Percentiles rank a stretch among this genome's conserved stretches.
These are phyloP conservation scores for Crypturellus undulatus DNA, from an alignment of 2,113 vertebrate genomes.

Conservation along the genomic window DNA sequence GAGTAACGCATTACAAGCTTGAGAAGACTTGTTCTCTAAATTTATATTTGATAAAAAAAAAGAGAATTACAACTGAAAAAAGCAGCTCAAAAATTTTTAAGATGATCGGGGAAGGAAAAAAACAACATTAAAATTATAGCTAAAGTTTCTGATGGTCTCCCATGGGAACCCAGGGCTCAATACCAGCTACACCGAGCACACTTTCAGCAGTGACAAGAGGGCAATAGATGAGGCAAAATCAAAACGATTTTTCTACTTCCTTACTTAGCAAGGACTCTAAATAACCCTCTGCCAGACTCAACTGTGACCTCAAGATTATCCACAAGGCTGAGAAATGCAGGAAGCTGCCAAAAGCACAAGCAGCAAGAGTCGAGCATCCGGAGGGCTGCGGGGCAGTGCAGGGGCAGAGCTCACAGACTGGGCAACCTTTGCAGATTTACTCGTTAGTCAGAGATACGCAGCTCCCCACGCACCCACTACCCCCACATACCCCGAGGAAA, in stretches of 20 bases:
- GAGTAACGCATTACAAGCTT: neutral
- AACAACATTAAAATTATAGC: neutral
- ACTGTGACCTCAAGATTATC: neutral
- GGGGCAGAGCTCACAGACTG: neutral
- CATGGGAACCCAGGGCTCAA: neutral
- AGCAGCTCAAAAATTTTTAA: neutral
- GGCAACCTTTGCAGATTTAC: neutral
- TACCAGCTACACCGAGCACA: neutral
- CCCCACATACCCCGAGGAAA: neutral
- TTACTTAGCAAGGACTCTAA: neutral
- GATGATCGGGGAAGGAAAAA: neutral
- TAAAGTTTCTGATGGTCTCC: neutral
- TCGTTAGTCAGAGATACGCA: neutral
- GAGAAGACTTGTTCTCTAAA: neutral
- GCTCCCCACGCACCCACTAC: neutral
- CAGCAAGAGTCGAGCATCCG: neutral
- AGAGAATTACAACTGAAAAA: neutral
- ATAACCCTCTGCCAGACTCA: neutral
- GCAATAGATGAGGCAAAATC: neutral
- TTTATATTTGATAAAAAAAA: neutral
- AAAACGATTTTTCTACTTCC: neutral
- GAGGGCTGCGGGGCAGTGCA: neutral
- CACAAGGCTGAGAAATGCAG: too few relatives aligned
- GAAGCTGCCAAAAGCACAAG: neutral
- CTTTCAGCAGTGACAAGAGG: neutral